A percentile compares a stretch with the other conserved stretches of the same genome.
Evolutionary conservation across 92 coral and sea anemone genomes (phyloP).

Genomic region (Zoanthus sansibaricus): DNA sequence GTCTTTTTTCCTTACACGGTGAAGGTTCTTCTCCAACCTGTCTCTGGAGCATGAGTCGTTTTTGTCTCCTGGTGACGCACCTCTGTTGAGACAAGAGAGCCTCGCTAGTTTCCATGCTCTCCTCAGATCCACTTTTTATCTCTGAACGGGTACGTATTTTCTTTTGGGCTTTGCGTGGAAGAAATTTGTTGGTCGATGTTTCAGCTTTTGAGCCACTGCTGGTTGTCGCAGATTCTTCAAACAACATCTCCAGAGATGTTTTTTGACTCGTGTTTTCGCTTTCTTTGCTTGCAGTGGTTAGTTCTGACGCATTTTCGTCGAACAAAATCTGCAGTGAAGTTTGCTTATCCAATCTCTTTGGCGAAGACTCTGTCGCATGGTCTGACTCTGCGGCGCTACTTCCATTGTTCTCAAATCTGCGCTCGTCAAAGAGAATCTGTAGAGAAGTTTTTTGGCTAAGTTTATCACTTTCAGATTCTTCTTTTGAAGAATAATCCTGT

Average conservation of each 20-base stretch:
- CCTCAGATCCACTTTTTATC: constrained; percentile 20
- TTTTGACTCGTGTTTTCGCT: constrained; percentile 44
- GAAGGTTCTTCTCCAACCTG: constrained; percentile 56
- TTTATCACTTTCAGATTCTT: constrained; percentile 34
- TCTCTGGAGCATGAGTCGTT: constrained; percentile 63
- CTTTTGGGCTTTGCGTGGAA: neutral
- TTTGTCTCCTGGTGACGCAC: constrained; percentile 76
- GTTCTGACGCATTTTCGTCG: constrained; percentile 18
- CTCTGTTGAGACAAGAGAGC: neutral
- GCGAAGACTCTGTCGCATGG: neutral
- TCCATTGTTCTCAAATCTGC: constrained; percentile 16
- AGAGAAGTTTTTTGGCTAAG: constrained; percentile 49
- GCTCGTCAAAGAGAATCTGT: constrained; percentile 64
- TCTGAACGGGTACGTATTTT: neutral
- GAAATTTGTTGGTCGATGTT: neutral
- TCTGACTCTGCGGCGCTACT: neutral
- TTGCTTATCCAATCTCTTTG: neutral
- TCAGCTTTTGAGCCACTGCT: neutral
- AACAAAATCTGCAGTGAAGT: constrained; percentile 29
- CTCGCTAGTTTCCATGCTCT: constrained; percentile 36
- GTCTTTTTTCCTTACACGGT: constrained; percentile 49
- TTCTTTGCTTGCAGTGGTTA: constrained; percentile 15
- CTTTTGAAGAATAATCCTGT: constrained; percentile 32
- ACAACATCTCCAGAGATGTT: constrained; percentile 33
- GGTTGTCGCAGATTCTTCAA: neutral